Conservation (phyloP, 2,888 invertebrate genomes). For the Allophyes oxyacanthae region DNA sequence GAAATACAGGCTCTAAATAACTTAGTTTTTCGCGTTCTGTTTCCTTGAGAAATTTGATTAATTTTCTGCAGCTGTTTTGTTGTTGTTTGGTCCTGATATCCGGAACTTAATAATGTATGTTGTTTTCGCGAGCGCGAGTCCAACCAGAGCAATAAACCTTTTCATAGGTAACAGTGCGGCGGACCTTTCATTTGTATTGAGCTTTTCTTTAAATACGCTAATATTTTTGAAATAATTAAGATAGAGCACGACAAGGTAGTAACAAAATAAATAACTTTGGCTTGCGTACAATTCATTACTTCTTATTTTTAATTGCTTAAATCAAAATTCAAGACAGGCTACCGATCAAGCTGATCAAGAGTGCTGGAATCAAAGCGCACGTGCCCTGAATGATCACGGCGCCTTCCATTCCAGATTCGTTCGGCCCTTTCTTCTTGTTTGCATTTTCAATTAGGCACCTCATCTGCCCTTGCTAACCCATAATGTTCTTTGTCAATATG, state of each 20-base stretch:
- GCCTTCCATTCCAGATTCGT: conserved; percentile 60
- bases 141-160: too few species aligned
- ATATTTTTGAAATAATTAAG: too few species aligned
- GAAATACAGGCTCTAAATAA: conserved; percentile 17
- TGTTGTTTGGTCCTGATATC: conserved; percentile 1
- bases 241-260: too few species aligned
- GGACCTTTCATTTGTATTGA: too few species aligned
- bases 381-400: conserved; percentile 68
- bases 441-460: conserved; percentile 66
- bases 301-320: conserved; percentile 54
- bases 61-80: conserved; percentile 13
- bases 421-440: conserved; percentile 66
- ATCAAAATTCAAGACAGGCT: conserved; percentile 65
- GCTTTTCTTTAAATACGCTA: too few species aligned
- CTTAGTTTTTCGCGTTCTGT: conserved; percentile 6
- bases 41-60: background rate
- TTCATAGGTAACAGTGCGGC: too few species aligned
- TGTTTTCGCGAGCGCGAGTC: too few species aligned
- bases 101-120: background rate
- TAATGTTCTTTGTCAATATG: conserved; percentile 41
- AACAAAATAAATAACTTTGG: background rate
- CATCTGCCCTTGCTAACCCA: conserved; percentile 21
- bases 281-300: conserved; percentile 1
- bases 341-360: conserved; percentile 71
- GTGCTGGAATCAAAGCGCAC: conserved; percentile 77